A percentile compares a stretch with the other conserved stretches of the same genome.
Evolutionary conservation across 2,113 vertebrate species (phyloP).

Genomic region (Gorsachius goisagi): DNA sequence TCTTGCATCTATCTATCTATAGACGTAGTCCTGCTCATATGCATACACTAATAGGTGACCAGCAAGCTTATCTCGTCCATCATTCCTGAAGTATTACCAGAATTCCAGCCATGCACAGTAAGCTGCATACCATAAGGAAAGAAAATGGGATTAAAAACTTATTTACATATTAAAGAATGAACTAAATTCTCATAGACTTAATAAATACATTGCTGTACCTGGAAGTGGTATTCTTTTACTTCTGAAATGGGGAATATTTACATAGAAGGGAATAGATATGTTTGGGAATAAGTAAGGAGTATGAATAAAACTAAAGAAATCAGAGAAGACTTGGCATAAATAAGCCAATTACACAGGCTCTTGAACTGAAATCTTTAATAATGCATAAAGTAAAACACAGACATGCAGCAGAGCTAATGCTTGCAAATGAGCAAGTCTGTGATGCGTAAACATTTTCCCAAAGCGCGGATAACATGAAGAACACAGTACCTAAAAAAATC

Average conservation of each 20-base stretch:
- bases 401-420: slow-evolving; percentile 16
- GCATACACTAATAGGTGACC: neutral
- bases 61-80: neutral
- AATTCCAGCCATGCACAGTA: neutral
- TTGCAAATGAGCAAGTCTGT: slow-evolving; percentile 21
- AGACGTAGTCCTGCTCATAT: neutral
- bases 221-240: neutral
- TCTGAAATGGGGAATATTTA: neutral
- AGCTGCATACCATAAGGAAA: neutral
- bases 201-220: neutral
- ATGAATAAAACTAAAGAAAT: slow-evolving; percentile 34
- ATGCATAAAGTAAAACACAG: slow-evolving; percentile 39
- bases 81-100: neutral
- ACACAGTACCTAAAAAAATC: neutral
- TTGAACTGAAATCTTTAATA: slow-evolving; percentile 55
- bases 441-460: neutral
- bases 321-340: slow-evolving; percentile 22
- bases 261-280: neutral
- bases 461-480: neutral
- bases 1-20: neutral
- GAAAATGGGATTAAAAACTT: neutral
- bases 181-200: neutral
- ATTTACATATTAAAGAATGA: neutral
- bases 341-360: slow-evolving; percentile 43
- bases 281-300: neutral